Base-by-base conservation (phyloP, 2,113 vertebrate genomes). In the Epinephelus moara region DNA sequence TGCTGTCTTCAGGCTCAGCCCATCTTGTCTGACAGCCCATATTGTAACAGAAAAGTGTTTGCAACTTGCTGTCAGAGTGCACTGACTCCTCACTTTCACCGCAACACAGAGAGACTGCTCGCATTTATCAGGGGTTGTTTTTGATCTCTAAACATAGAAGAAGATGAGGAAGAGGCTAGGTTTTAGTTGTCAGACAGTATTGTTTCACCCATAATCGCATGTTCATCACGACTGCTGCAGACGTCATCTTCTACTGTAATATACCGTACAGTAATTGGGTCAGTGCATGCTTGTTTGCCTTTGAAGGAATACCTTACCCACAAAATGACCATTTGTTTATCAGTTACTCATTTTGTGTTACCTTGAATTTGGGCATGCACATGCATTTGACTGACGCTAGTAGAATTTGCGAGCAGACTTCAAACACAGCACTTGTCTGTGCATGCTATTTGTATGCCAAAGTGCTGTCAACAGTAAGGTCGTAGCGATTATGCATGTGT, bases 11-110 rank as follows among this genome's bases (percentile, higher is more conserved):
- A 57, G 68, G 33, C 66, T 30, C 57, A 18, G 27, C 37, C 61
- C 70, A 17, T 84, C 85, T 59, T 17, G 70, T 62, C 61, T 76
- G 75, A 80, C 49, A 69, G 52, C 37, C 25, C 1, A 3, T 21
- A 64, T 33, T 52, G 78, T 55, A 78, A 63, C 52, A 78, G 77
- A 70, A 75, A 60, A 50, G 60, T 53, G 79, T 79, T 70, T 2
- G 42, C 67, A 84, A 63, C 68, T 70, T n/a, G 23, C 42, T 77
- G 81, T 81, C 45, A 70, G 56, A 17, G 11, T 52, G 30, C 53
- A 47, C 62, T 40, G 70, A 25, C 59, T 71, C 60, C 18, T 77
- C 75, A 25, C 57, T 42, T 67, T 59, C 42, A 57, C 84, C 60
- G 69, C 72, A 76, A 53, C 60, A 25, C 25, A 19, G 70, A 57